phyloP scores from a whole-genome alignment of 1,140 invertebrate genomes.

The Heliconius hermathena region DNA sequence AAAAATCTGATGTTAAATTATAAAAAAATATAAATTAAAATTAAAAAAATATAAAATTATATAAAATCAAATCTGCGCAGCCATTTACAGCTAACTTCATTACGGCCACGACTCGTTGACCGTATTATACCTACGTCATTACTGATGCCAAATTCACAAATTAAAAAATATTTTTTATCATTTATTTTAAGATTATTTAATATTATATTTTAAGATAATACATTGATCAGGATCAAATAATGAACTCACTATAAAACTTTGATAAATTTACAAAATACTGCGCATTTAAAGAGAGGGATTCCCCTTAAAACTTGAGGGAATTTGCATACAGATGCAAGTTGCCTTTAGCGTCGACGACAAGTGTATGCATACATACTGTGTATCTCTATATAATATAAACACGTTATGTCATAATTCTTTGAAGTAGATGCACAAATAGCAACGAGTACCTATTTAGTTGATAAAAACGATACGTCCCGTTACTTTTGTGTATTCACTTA shows the following conservation, averaged over 20 bases:
- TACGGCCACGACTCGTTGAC: no score
- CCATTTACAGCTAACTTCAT: no score
- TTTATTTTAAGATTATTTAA: no score
- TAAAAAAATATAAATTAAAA: no score
- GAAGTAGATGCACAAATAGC: not conserved
- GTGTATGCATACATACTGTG: not conserved
- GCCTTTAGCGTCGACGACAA: conserved; percentile 2
- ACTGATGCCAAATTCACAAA: no score
- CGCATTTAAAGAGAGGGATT: not conserved
- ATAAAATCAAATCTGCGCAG: no score
- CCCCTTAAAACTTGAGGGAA: not conserved
- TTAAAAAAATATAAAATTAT: no score
- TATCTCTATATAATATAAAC: not conserved
- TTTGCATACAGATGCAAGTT: conserved; percentile 13
- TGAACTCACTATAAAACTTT: not conserved
- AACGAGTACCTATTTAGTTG: not conserved
- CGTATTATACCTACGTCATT: no score
- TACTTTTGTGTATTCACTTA: not conserved
- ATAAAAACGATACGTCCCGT: not conserved
- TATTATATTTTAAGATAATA: no score
- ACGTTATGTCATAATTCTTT: conserved; percentile 8
- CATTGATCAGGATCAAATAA: no score
- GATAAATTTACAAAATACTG: not conserved
- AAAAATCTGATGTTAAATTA: no score
- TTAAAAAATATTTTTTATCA: no score